A percentile compares a stretch with the other conserved stretches of the same genome.
These are phyloP conservation scores for Eurosta solidaginis DNA, from an alignment of 1,140 invertebrate species.

Conservation along the genomic window DNA sequence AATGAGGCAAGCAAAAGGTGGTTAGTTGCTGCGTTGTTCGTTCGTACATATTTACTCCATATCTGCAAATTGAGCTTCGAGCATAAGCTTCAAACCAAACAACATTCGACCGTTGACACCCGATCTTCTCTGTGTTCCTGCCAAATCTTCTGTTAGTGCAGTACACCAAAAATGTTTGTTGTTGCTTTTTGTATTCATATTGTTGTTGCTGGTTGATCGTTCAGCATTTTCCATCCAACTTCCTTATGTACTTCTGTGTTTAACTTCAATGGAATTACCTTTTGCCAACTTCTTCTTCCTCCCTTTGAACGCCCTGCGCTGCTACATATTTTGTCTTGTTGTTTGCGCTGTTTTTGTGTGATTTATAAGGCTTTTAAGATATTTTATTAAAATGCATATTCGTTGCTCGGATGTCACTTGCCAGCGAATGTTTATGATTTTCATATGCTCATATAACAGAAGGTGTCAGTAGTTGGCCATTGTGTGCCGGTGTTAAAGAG, in stretches of 20 bases:
- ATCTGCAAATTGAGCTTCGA: neutral
- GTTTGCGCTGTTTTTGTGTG: conserved; percentile 38
- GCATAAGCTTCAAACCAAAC: neutral
- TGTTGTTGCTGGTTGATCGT: neutral
- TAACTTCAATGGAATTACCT: neutral
- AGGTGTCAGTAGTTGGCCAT: conserved; percentile 32
- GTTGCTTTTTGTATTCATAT: neutral
- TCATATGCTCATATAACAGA: conserved; percentile 51
- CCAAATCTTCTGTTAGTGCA: neutral
- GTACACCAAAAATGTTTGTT: neutral
- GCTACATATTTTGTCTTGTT: neutral
- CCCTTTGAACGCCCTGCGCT: too few species aligned
- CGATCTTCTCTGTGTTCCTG: neutral
- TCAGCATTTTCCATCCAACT: neutral
- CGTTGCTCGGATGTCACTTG: conserved; percentile 57
- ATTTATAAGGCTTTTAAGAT: conserved; percentile 60
- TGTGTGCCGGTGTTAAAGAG: neutral
- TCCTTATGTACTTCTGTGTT: neutral
- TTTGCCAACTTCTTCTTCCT: neutral
- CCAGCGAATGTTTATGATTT: conserved; percentile 58
- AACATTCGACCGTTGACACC: neutral
- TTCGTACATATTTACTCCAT: neutral
- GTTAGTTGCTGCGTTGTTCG: neutral
- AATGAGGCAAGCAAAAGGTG: neutral
- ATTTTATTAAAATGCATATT: conserved; percentile 61